Conservation (phyloP, 1,140 invertebrate species). For the Anoplophora glabripennis region DNA sequence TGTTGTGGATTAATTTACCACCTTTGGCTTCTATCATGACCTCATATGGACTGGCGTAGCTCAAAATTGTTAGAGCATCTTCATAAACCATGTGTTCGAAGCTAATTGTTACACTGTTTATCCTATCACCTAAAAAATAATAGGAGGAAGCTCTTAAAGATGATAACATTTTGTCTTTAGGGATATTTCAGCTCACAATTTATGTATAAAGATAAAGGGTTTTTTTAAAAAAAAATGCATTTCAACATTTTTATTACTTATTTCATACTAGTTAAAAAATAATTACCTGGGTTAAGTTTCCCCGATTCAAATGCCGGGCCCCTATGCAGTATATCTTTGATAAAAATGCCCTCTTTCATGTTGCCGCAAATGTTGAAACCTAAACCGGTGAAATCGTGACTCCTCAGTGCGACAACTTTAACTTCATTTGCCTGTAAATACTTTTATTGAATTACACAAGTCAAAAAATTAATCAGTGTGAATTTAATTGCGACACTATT, state of each 20-base stretch:
- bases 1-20: slow-evolving; percentile 28
- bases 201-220: no score
- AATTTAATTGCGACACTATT: no score
- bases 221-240: no score
- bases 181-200: no score
- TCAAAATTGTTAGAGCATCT: slow-evolving; percentile 84
- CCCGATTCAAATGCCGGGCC: slow-evolving; percentile 85
- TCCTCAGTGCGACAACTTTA: slow-evolving; percentile 70
- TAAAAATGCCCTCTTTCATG: slow-evolving; percentile 84
- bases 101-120: slow-evolving; percentile 79
- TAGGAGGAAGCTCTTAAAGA: background rate
- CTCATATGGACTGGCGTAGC: slow-evolving; percentile 89
- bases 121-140: slow-evolving; percentile 73
- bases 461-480: slow-evolving; percentile 4
- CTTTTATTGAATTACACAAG: slow-evolving; percentile 1
- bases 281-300: slow-evolving; percentile 74
- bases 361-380: slow-evolving; percentile 89
- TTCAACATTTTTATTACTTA: no score
- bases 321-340: slow-evolving; percentile 81
- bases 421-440: slow-evolving; percentile 47
- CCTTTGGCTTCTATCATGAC: slow-evolving; percentile 66
- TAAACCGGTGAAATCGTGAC: slow-evolving; percentile 85
- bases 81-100: slow-evolving; percentile 87
- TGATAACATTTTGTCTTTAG: no score
- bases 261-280: slow-evolving; percentile 3